These are phyloP conservation scores for Noctua pronuba DNA, from an alignment of 2,888 invertebrate genomes.

Conservation along the genomic window DNA sequence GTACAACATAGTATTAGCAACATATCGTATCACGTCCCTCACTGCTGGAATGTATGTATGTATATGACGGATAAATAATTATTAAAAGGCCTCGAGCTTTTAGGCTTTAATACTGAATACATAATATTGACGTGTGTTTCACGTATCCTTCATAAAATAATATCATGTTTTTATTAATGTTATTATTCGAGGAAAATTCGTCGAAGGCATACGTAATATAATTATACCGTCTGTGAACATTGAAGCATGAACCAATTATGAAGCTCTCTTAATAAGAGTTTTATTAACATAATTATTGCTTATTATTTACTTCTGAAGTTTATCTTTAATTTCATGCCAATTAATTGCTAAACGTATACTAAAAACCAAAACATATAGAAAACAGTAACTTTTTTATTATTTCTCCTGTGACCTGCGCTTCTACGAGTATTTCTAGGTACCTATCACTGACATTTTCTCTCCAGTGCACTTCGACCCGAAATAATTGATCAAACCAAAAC, in stretches of 20 bases:
- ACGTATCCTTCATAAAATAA: not conserved
- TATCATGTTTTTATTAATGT: slow-evolving; percentile 25
- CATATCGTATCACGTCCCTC: not conserved
- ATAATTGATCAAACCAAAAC: not conserved
- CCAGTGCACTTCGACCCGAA: not conserved
- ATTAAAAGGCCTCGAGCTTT: slow-evolving; percentile 11
- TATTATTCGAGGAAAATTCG: slow-evolving; percentile 13
- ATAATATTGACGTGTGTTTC: not conserved
- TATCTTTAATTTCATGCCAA: not conserved
- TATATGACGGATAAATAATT: slow-evolving; percentile 11
- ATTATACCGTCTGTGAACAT: slow-evolving; percentile 34
- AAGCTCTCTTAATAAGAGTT: slow-evolving; percentile 1
- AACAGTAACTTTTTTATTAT: not conserved
- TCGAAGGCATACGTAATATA: slow-evolving; percentile 3
- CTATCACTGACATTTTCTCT: not conserved
- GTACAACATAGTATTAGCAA: not conserved
- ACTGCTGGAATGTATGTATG: not conserved
- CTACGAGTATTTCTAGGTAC: not conserved
- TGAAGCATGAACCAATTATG: slow-evolving; percentile 31
- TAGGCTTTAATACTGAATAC: slow-evolving; percentile 20
- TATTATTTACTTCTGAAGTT: slow-evolving; percentile 1
- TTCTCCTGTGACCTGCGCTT: not conserved
- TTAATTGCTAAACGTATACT: not conserved
- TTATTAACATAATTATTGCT: not conserved
- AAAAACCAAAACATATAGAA: not conserved